Evolutionary conservation across 1,140 invertebrate species (phyloP).

Genomic region (Thaumetopoea pityocampa): DNA sequence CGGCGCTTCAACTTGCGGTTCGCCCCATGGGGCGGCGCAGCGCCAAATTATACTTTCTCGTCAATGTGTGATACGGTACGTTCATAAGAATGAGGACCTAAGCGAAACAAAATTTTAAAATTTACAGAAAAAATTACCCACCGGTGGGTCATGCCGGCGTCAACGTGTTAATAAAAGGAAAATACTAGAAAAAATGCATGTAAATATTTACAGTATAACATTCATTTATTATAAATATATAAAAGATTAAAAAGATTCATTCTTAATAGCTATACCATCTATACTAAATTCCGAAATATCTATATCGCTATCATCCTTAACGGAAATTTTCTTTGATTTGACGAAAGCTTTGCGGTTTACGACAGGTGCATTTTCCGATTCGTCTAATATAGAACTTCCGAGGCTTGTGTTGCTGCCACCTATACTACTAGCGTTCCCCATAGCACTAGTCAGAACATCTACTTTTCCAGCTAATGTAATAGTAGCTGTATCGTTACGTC

Average conservation of each 20-base stretch:
- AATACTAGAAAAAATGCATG: too few species aligned
- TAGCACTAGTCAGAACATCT: conserved; percentile 38
- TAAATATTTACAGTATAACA: background rate
- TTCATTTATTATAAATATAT: background rate
- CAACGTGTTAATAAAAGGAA: too few species aligned
- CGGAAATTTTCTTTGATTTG: conserved; percentile 38
- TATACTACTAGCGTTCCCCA: conserved; percentile 36
- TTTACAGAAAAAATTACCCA: too few species aligned
- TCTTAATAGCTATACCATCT: conserved; percentile 48
- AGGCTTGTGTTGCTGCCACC: conserved; percentile 66
- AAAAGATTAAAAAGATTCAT: conserved; percentile 28
- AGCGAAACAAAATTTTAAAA: too few species aligned
- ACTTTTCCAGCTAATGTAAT: conserved; percentile 47
- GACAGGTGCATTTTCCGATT: conserved; percentile 42
- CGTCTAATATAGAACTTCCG: conserved; percentile 65
- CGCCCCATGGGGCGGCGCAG: too few species aligned
- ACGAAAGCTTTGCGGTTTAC: conserved; percentile 38
- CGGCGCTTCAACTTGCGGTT: too few species aligned
- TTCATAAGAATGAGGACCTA: too few species aligned
- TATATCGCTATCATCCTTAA: conserved; percentile 64
- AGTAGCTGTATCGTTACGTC: conserved; percentile 52
- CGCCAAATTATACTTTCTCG: too few species aligned
- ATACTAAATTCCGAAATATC: conserved; percentile 67
- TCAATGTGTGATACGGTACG: too few species aligned
- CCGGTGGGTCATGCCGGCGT: too few species aligned